Percentiles rank a stretch among this genome's conserved stretches.
Evolutionary conservation across 1,140 invertebrate species (phyloP).

Genomic region (Leptoteleia sp.): DNA sequence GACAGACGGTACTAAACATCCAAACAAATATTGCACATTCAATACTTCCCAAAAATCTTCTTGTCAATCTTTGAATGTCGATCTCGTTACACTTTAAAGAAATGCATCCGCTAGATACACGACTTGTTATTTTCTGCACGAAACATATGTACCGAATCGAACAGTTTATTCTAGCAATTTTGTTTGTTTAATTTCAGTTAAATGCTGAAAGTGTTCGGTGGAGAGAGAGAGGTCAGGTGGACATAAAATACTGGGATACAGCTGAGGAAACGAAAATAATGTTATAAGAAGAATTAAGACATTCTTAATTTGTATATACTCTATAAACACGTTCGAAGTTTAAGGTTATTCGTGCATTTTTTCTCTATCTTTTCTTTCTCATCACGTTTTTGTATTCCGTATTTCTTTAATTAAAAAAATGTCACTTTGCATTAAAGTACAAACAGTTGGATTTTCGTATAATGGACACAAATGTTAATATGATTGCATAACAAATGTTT

Average conservation of each 20-base stretch:
- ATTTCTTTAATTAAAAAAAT: constrained; percentile 2
- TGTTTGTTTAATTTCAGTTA: constrained; percentile 70
- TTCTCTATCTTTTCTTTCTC: constrained; percentile 18
- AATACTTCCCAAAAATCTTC: constrained; percentile 11
- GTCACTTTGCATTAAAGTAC: not conserved
- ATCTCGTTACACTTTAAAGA: constrained; percentile 19
- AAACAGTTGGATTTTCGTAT: too few relatives aligned
- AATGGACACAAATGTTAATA: not conserved
- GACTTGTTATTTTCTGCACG: constrained; percentile 21
- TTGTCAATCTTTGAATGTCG: constrained; percentile 4
- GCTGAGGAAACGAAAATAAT: constrained; percentile 52
- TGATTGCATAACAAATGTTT: constrained; percentile 3
- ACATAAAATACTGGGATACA: constrained; percentile 62
- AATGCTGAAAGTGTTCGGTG: constrained; percentile 70
- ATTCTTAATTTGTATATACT: constrained; percentile 75
- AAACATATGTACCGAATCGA: not conserved
- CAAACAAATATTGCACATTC: constrained; percentile 18
- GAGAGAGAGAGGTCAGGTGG: constrained; percentile 63
- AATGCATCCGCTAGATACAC: constrained; percentile 31
- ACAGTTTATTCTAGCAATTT: constrained; percentile 24
- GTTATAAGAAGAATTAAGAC: constrained; percentile 45
- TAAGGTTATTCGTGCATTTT: constrained; percentile 31
- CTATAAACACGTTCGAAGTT: constrained; percentile 29
- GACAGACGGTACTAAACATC: constrained; percentile 79
- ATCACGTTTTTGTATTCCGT: not conserved